Base-by-base conservation (phyloP, 2,113 vertebrate species). In the Oceanites oceanicus region DNA sequence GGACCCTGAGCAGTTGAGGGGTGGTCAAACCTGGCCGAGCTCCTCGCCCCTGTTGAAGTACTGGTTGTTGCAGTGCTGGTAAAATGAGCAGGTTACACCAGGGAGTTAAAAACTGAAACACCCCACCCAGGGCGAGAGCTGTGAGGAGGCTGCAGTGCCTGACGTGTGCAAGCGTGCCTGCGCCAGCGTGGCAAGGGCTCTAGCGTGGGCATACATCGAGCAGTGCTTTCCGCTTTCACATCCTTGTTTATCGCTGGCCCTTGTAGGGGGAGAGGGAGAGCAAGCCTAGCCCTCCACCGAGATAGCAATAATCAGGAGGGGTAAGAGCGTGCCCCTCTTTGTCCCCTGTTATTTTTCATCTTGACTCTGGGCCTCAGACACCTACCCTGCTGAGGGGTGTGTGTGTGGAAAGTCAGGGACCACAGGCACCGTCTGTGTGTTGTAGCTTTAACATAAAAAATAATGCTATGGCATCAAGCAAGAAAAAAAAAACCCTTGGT, bases 341-440 rank as follows among this genome's bases (percentile, higher is more conserved):
- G 25, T 68, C 50, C 26, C 29, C 32, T 7, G 7, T 7, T 56
- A 20, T 36, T 91, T 74, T 72, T 62, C 68, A 36, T 36, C 62
- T 81, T 47, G 45, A 23, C 59, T 59, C 40, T 21, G 12, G 18
- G 45, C n/a, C 55, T 88, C 23, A 7, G 21, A 15, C 50, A 38
- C 58, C 45, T 70, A 30, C 53, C 23, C 47, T 26, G n/a, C 29
- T 23, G 38, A 26, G 1, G 18, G 26, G 18, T 45, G 67, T 11
- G 42, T 20, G 23, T 0, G 6, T 32, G 59, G 72, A 34, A 84
- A 53, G 34, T 13, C 50, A 32, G 65, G 13, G 61, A 73, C n/a
- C 4, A 9, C 25, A 0, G 4, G 34, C 47, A 72, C 6, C 26
- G 34, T 29, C 6, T 2, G 30, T 6, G 14, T 21, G 38, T 25